These are phyloP conservation scores for Aix galericulata DNA, from an alignment of 2,113 vertebrate genomes.

Conservation along the genomic window DNA sequence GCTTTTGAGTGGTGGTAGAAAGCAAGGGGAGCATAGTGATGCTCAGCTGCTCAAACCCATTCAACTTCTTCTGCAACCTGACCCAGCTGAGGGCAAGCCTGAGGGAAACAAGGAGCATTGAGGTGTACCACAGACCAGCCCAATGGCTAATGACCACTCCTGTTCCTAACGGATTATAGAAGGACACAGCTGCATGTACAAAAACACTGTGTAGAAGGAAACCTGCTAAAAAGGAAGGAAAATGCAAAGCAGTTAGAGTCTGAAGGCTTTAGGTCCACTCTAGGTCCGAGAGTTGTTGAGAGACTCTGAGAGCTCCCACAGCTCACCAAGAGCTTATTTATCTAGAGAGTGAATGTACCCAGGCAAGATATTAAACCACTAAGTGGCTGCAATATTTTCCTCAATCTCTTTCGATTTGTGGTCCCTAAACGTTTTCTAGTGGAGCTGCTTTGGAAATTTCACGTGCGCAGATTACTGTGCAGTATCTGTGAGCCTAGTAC, in stretches of 20 bases:
- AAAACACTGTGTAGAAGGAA: background rate
- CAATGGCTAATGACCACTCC: background rate
- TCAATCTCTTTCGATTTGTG: background rate
- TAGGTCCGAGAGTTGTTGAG: background rate
- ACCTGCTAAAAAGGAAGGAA: background rate
- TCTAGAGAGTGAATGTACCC: background rate
- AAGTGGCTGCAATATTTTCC: background rate
- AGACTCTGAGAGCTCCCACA: background rate
- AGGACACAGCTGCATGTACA: background rate
- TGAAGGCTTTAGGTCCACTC: background rate
- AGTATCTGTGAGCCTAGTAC: background rate
- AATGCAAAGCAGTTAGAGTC: background rate
- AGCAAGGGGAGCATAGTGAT: rapidly evolving
- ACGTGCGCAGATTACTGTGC: rapidly evolving
- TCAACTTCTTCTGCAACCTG: background rate
- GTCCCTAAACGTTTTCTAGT: background rate
- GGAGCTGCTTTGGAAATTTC: background rate
- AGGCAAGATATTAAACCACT: background rate
- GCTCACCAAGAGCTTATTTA: background rate
- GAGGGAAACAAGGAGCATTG: background rate
- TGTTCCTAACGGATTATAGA: background rate
- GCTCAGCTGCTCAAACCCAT: background rate
- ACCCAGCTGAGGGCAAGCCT: background rate
- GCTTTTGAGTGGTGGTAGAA: background rate
- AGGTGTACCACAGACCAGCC: background rate